A percentile compares a stretch with the other conserved stretches of the same genome.
Evolutionary conservation across 2,888 invertebrate species (phyloP).

Genomic region (Leucania comma): DNA sequence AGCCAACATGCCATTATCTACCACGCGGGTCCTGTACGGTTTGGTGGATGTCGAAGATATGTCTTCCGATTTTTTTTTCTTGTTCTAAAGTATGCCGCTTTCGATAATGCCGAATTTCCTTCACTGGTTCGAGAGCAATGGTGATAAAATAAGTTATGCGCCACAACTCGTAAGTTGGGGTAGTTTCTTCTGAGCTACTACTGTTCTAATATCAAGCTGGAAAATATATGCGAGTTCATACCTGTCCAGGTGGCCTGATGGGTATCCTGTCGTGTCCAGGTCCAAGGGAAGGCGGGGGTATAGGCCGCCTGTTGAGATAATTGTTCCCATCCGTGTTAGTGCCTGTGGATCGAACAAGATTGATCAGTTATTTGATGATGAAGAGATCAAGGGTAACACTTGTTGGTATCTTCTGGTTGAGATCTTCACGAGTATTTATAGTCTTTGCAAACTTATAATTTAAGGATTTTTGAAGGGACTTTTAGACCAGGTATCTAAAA

Average conservation of each 20-base stretch:
- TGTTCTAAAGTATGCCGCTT: too few species aligned
- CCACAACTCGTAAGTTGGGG: too few species aligned
- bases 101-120: too few species aligned
- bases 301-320: conserved; percentile 94
- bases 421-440: neutral
- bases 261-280: conserved; percentile 96
- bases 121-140: too few species aligned
- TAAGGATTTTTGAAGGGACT: neutral
- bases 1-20: too few species aligned
- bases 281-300: conserved; percentile 95
- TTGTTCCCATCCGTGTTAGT: conserved; percentile 91
- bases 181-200: too few species aligned
- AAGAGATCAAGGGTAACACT: neutral
- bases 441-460: neutral
- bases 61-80: too few species aligned
- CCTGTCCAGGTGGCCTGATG: conserved; percentile 93
- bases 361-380: conserved; percentile 6
- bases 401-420: too few species aligned
- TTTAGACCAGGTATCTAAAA: neutral
- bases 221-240: conserved; percentile 56
- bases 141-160: too few species aligned
- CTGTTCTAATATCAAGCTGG: too few species aligned
- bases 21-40: too few species aligned
- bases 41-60: too few species aligned
- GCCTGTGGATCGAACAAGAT: conserved; percentile 75